A percentile compares a stretch with the other conserved stretches of the same genome.
phyloP scores from a whole-genome alignment of 2,797 vertebrate species.

The Apogon talboti region DNA sequence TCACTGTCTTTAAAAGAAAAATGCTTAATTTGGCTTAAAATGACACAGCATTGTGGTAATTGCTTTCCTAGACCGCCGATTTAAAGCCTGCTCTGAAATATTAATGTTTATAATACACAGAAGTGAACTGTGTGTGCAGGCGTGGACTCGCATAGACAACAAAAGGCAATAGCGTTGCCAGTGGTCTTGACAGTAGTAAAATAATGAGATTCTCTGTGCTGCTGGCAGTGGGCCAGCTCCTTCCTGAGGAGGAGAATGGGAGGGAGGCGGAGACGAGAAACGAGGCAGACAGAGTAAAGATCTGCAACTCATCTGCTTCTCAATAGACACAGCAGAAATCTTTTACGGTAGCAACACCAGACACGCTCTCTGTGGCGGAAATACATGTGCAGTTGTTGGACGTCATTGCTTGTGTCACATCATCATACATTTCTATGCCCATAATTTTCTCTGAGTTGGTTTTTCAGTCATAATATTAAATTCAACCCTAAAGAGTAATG shows the following conservation, averaged over 20 bases:
- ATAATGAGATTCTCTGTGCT: slow-evolving; percentile 70
- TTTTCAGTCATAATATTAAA: slow-evolving; percentile 12
- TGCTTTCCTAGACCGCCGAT: slow-evolving; percentile 25
- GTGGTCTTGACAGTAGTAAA: slow-evolving; percentile 59
- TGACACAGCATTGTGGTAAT: slow-evolving; percentile 2
- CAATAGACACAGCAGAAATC: slow-evolving; percentile 59
- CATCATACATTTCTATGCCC: slow-evolving; percentile 28
- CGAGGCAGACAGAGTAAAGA: slow-evolving; percentile 54
- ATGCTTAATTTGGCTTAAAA: slow-evolving; percentile 37
- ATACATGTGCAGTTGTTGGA: slow-evolving; percentile 38
- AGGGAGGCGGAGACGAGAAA: slow-evolving; percentile 52
- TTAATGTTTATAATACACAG: slow-evolving; percentile 27
- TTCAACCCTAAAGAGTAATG: slow-evolving; percentile 34
- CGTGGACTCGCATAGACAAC: slow-evolving; percentile 35
- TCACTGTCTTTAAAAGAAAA: slow-evolving; percentile 23
- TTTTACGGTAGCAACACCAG: slow-evolving; percentile 46
- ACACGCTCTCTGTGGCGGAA: slow-evolving; percentile 35
- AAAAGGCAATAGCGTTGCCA: slow-evolving; percentile 23
- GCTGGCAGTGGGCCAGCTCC: slow-evolving; percentile 65
- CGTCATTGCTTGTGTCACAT: slow-evolving; percentile 31
- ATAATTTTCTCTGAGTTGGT: slow-evolving; percentile 30
- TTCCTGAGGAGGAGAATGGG: slow-evolving; percentile 86
- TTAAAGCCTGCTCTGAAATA: slow-evolving; percentile 23
- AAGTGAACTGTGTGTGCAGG: not conserved
- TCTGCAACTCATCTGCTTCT: slow-evolving; percentile 69